Conservation (phyloP, 2,113 vertebrate genomes). For the Pleuronectes platessa region DNA sequence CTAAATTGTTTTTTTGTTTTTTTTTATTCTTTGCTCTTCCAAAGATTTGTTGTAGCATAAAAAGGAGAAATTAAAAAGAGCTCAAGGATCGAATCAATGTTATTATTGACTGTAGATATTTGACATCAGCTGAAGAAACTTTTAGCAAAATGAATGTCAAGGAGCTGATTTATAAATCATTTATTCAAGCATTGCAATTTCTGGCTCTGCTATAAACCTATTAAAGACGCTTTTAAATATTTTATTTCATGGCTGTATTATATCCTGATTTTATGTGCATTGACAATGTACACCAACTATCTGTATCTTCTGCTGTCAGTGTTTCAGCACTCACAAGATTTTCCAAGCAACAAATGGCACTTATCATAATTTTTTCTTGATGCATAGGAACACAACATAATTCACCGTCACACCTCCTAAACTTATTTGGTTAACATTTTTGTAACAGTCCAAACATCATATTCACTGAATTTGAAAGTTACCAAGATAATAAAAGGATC, state of each 20-base stretch:
- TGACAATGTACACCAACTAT: neutral
- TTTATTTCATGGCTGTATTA: neutral
- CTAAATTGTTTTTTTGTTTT: constrained; percentile 34
- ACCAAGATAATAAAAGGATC: neutral
- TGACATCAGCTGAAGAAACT: too few relatives aligned
- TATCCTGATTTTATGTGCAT: too few relatives aligned
- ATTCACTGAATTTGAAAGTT: neutral
- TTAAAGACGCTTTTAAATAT: neutral
- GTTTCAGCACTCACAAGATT: neutral
- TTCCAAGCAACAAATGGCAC: neutral
- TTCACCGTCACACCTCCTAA: neutral
- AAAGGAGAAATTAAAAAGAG: constrained; percentile 1
- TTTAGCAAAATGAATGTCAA: too few relatives aligned
- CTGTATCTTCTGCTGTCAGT: neutral
- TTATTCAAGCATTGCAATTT: neutral
- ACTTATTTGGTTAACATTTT: neutral
- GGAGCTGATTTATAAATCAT: neutral
- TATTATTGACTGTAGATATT: neutral
- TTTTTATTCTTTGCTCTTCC: constrained; percentile 23
- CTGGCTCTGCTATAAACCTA: neutral
- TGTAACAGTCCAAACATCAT: neutral
- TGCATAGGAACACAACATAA: too few relatives aligned
- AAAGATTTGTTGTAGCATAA: constrained; percentile 31
- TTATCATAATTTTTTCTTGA: too few relatives aligned
- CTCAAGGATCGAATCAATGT: constrained; percentile 1